Base-by-base conservation (phyloP, 2,113 vertebrate species). In the Aldabrachelys gigantea region DNA sequence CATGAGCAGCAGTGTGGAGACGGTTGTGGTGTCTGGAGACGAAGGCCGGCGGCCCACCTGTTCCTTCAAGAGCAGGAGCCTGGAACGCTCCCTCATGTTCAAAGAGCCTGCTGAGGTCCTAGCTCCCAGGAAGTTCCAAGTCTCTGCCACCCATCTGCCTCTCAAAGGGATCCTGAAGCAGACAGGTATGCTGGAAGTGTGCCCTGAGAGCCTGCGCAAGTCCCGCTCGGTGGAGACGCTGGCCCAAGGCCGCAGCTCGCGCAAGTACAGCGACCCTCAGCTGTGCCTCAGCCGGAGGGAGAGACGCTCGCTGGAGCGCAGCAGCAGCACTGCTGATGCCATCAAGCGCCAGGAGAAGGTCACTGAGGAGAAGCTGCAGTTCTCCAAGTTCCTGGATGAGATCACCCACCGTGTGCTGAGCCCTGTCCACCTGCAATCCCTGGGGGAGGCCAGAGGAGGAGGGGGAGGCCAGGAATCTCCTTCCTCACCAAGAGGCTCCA, bases 351-450 rank as follows among this genome's bases (percentile, higher is more conserved):
- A 90, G 85, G 96, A 95, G 97, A 98, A 96, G 97, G 96, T 98
- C 83, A 96, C 95, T n/a, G 97, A 99, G 90, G 98, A 99, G 85
- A 99, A 99, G 81, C 91, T 98, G 2, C 98, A 98, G 83, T 99
- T 99, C 96, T 99, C 99, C 53, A 98, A 96, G 92, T 99, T 99
- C 47, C 97, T 99, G 96, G 98, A 99, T 75, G 99, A 99, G 92
- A 98, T 99, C 90, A 99, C 98, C 31, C 96, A 94, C 84, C 92
- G 97, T 6, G 98, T 99, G 14, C 92, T 99, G 12, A 99, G 98
- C 93, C 99, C 98, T 27, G 98, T 96, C 91, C 98, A 94, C 88
- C 96, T 98, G 31, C 38, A 69, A 69, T 97, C 96, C 85, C 96
- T 92, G 90, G 98, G 1, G 95, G 98, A 80, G 96, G 91, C 80